A percentile compares a stretch with the other conserved stretches of the same genome.
Evolutionary conservation across 2,888 invertebrate species (phyloP).

Genomic region (Notocelia uddmanniana): DNA sequence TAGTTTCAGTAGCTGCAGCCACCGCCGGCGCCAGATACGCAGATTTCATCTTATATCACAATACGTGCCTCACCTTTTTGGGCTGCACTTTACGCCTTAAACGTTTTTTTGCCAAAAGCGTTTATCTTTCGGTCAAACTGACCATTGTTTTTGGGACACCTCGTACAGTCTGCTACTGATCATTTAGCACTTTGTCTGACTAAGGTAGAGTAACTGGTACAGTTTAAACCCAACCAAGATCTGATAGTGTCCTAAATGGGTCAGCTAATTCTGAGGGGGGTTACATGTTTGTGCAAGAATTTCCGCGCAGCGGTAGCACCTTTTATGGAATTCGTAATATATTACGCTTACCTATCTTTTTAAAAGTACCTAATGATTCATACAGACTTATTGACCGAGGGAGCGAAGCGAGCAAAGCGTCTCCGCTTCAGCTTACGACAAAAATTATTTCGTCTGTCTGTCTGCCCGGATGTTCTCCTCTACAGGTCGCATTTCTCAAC

Average conservation of each 20-base stretch:
- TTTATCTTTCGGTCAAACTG: constrained; percentile 63
- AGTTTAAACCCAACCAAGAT: background rate
- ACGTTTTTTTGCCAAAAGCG: constrained; percentile 65
- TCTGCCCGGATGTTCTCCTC: too few species aligned
- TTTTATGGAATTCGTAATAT: constrained; percentile 14
- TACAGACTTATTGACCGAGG: too few species aligned
- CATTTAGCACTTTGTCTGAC: background rate
- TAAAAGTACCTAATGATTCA: too few species aligned
- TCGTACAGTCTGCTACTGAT: background rate
- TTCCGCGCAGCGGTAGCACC: constrained; percentile 1
- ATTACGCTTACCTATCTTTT: background rate
- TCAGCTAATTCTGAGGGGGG: background rate
- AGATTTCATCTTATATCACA: constrained; percentile 79
- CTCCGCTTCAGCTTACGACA: too few species aligned
- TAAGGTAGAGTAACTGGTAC: background rate
- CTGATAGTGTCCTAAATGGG: background rate
- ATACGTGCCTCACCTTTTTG: constrained; percentile 75
- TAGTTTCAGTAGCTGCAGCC: constrained; percentile 15
- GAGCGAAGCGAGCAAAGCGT: too few species aligned
- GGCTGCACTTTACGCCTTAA: constrained; percentile 66
- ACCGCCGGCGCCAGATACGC: constrained; percentile 68
- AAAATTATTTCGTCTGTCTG: too few species aligned
- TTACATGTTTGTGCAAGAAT: constrained; percentile 10
- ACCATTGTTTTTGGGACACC: constrained; percentile 63
- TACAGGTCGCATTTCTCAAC: too few species aligned